A percentile compares a stretch with the other conserved stretches of the same genome.
Evolutionary conservation across 2,113 vertebrate species (phyloP).

Genomic region (Pterocles burchelli): DNA sequence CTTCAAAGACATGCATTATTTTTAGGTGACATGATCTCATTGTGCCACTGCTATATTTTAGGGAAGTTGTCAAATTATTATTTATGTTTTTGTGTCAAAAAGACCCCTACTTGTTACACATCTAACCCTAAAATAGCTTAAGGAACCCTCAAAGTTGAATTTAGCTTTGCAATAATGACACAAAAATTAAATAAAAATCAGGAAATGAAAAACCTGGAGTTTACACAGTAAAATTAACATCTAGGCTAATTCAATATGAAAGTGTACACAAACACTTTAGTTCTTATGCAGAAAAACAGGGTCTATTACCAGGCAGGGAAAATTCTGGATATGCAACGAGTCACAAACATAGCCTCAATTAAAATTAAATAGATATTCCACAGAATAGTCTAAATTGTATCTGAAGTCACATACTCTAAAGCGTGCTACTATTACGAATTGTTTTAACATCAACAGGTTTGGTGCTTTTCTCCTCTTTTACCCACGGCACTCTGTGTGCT

Average conservation of each 20-base stretch:
- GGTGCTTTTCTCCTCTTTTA: not conserved
- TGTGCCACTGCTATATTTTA: not conserved
- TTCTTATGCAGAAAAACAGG: not conserved
- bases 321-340: not conserved
- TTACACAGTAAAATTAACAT: not conserved
- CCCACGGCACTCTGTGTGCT: not conserved
- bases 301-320: not conserved
- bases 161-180: not conserved
- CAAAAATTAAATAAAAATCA: not conserved
- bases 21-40: constrained; percentile 20
- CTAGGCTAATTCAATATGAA: not conserved
- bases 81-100: not conserved
- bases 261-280: not conserved
- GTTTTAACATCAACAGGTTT: not conserved
- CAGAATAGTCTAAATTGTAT: not conserved
- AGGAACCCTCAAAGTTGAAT: not conserved
- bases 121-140: not conserved
- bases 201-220: not conserved
- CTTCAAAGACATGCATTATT: not conserved
- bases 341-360: not conserved
- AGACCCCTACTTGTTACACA: not conserved
- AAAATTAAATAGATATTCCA: not conserved
- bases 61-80: not conserved
- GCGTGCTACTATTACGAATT: not conserved
- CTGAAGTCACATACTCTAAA: not conserved